These are phyloP conservation scores for Gulo gulo DNA, from an alignment of 2,113 vertebrate species.

Conservation along the genomic window DNA sequence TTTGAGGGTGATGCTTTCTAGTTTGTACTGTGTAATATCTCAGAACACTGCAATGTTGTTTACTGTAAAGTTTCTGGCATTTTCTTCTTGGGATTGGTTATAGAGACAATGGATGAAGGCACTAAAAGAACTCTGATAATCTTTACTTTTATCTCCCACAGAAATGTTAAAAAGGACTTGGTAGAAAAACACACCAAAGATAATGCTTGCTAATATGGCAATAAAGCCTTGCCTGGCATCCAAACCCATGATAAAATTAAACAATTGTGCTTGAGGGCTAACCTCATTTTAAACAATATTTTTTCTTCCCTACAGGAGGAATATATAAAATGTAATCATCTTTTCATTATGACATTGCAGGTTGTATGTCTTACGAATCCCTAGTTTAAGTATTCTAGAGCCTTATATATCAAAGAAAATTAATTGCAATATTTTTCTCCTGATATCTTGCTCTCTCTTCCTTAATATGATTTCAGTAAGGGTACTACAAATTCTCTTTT, in stretches of 20 bases:
- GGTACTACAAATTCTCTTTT: not conserved
- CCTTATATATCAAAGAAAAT: not conserved
- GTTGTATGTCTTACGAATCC: constrained; percentile 60
- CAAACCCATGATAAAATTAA: constrained; percentile 51
- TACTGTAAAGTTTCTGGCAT: not conserved
- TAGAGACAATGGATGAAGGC: constrained; percentile 10
- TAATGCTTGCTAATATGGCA: constrained; percentile 36
- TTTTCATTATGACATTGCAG: constrained; percentile 63
- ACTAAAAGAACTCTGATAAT: not conserved
- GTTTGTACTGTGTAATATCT: not conserved
- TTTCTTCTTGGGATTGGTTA: not conserved
- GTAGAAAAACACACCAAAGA: constrained; percentile 41
- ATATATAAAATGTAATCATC: constrained; percentile 64
- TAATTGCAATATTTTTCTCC: not conserved
- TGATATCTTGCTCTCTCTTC: not conserved
- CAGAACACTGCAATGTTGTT: not conserved
- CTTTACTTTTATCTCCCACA: constrained; percentile 47
- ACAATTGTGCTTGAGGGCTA: constrained; percentile 29
- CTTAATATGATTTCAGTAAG: not conserved
- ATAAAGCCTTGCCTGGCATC: not conserved
- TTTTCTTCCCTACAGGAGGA: constrained; percentile 60
- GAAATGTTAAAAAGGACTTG: constrained; percentile 36
- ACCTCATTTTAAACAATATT: constrained; percentile 50
- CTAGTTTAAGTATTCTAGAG: constrained; percentile 24
- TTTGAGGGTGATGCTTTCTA: rapidly evolving